These are phyloP conservation scores for Ellobium chinense DNA, from an alignment of 2,888 invertebrate species.

Conservation along the genomic window DNA sequence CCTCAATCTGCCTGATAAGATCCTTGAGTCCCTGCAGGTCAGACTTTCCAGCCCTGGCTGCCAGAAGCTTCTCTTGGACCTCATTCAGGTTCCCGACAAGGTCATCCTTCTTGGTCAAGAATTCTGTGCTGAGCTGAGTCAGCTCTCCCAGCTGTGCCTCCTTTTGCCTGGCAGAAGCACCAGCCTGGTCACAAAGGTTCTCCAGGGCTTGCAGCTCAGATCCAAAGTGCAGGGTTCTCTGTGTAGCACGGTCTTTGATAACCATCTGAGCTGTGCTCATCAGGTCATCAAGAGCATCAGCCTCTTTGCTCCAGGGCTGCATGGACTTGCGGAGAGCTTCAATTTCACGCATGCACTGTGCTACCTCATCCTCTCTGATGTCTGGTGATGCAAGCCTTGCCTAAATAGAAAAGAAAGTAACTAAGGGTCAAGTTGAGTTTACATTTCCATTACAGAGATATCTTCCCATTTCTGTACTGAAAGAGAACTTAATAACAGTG, in stretches of 20 bases:
- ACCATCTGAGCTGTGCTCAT: slow-evolving; percentile 69
- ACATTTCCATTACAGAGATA: too few relatives aligned
- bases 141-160: slow-evolving; percentile 77
- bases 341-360: slow-evolving; percentile 85
- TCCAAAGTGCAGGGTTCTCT: slow-evolving; percentile 72
- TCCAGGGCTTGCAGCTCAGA: slow-evolving; percentile 67
- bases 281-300: slow-evolving; percentile 70
- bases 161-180: slow-evolving; percentile 67
- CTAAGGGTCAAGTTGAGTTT: too few relatives aligned
- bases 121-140: slow-evolving; percentile 86
- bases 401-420: too few relatives aligned
- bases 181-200: slow-evolving; percentile 63
- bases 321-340: slow-evolving; percentile 82
- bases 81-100: slow-evolving; percentile 69
- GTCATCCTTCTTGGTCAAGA: slow-evolving; percentile 86
- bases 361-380: slow-evolving; percentile 83
- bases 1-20: slow-evolving; percentile 71
- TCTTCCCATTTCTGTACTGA: too few relatives aligned
- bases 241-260: slow-evolving; percentile 73
- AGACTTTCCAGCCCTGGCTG: slow-evolving; percentile 59
- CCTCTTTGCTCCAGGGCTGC: slow-evolving; percentile 65
- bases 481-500: too few relatives aligned
- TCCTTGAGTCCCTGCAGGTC: slow-evolving; percentile 67
- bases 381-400: slow-evolving; percentile 89
- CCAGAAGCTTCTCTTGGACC: slow-evolving; percentile 61